Evolutionary conservation across 2,888 invertebrate species (phyloP).

Genomic region (Baronia brevicornis): DNA sequence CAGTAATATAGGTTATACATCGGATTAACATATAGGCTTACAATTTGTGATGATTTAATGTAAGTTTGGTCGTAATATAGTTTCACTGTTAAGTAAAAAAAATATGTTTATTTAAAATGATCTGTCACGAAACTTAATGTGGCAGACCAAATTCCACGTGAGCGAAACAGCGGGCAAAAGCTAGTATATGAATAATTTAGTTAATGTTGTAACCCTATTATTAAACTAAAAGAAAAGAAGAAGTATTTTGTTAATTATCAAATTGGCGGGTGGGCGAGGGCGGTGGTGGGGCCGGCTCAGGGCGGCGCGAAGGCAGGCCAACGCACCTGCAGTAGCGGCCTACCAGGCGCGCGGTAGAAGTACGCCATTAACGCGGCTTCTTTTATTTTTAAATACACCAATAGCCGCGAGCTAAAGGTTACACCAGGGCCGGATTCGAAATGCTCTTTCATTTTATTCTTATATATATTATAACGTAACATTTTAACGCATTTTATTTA

Average conservation of each 20-base stretch:
- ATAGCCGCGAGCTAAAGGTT: slow-evolving; percentile 73
- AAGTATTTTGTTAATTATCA: slow-evolving; percentile 6
- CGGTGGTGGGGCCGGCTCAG: slow-evolving; percentile 30
- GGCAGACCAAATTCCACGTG: too few species aligned
- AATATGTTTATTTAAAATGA: too few species aligned
- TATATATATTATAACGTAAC: too few species aligned
- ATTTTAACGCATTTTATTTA: not conserved
- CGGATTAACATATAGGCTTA: too few species aligned
- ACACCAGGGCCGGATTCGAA: slow-evolving; percentile 45
- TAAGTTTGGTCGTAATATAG: too few species aligned
- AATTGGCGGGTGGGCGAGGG: slow-evolving; percentile 19
- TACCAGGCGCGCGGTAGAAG: slow-evolving; percentile 48
- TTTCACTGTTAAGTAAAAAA: too few species aligned
- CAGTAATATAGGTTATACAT: too few species aligned
- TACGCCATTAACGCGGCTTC: slow-evolving; percentile 67
- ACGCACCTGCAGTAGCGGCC: slow-evolving; percentile 38
- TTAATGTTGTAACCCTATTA: slow-evolving; percentile 11
- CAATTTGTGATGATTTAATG: too few species aligned
- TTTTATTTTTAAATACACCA: slow-evolving; percentile 68
- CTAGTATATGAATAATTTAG: too few species aligned
- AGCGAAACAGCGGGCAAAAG: too few species aligned
- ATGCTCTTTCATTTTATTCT: not conserved
- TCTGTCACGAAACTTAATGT: too few species aligned
- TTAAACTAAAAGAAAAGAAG: slow-evolving; percentile 9
- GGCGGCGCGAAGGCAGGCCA: slow-evolving; percentile 28